Base-by-base conservation (phyloP, 2,888 invertebrate species). In the Toxonevra muliebris region DNA sequence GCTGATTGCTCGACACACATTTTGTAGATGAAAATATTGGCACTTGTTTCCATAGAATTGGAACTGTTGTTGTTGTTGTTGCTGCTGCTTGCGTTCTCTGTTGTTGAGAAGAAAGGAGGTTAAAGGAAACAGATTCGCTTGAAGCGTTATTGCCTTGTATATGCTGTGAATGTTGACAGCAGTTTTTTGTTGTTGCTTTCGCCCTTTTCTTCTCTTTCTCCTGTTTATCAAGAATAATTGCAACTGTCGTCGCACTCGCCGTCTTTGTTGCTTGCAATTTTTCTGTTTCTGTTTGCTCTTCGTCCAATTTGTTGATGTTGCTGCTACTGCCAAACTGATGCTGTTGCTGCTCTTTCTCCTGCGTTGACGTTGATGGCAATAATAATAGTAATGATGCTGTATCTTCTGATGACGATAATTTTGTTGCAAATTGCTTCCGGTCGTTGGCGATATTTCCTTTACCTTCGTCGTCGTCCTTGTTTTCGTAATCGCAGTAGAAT, bases 391-490 rank as follows among this genome's bases (percentile, higher is more conserved):
- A 48, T 62, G 63, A 50, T 61, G 62, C 40, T 48, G 42, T 30
- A n/a, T 40, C 11, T 63, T 40, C 20, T 61, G 59, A 43, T 60
- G 20, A 11, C 42, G 66, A 71, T 73, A 75, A 69, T 71, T 75
- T 67, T 55, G 71, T 71, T 72, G 75, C 74, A 79, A 80, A 79
- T 81, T 78, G 80, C 73, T 79, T 80, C 74, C 80, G 79, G 69
- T 76, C 69, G 71, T 69, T 70, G 70, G 69, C 65, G 53, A 43
- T 17, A 54, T 53, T 60, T 61, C 61, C 66, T 50, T 65, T 59
- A 50, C 55, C 43, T 61, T 7, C 30, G 30, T 30, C 30, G 30
- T 30, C 30, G 30, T 30, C 30, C 3, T 30, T 7, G 30, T 30
- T 7, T 7, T 30, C 58, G 68, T 76, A 76, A 30, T 30, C 30